Evolutionary conservation across 2,797 vertebrate genomes (phyloP).

Genomic region (Fringilla coelebs): DNA sequence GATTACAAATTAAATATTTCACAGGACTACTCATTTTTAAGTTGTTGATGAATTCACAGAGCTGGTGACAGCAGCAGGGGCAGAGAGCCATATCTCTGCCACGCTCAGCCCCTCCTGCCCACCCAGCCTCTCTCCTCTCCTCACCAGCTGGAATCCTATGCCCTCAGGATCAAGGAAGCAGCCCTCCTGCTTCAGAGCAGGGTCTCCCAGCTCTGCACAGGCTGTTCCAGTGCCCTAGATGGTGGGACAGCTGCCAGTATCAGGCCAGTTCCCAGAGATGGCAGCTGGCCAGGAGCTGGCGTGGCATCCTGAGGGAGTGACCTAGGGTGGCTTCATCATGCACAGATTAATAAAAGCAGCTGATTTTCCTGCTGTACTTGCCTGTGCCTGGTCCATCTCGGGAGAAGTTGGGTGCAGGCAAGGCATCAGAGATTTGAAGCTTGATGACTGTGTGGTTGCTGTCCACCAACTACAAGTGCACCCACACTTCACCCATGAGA

Average conservation of each 20-base stretch:
- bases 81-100: neutral
- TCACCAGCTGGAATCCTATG: neutral
- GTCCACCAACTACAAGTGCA: neutral
- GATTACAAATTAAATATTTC: neutral
- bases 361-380: fast-evolving
- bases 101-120: neutral
- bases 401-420: neutral
- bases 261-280: neutral
- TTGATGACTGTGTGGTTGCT: fast-evolving
- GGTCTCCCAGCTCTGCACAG: neutral
- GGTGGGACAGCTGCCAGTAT: neutral
- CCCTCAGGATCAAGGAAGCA: neutral
- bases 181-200: neutral
- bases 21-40: neutral
- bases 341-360: neutral
- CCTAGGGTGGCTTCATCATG: neutral
- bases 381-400: fast-evolving
- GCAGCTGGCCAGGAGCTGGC: neutral
- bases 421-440: neutral
- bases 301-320: neutral
- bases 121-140: neutral
- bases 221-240: neutral
- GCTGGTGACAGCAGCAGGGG: neutral
- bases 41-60: neutral
- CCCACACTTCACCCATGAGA: neutral